phyloP scores from a whole-genome alignment of 2,797 vertebrate species.

The Gouania willdenowi region DNA sequence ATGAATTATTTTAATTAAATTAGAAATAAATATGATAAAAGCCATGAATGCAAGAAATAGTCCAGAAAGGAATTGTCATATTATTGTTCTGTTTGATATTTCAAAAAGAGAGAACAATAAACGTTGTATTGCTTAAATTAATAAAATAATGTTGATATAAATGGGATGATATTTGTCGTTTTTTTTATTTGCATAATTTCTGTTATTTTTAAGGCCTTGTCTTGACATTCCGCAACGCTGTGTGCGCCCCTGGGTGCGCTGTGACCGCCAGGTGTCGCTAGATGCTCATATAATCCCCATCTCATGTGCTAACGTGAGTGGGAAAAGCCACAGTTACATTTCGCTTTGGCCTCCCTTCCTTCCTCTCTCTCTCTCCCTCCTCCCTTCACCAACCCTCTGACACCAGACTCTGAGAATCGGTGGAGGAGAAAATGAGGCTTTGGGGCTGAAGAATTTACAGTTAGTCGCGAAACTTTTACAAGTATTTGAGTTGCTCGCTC shows the following conservation, averaged over 20 bases:
- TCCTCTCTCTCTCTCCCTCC: constrained; percentile 16
- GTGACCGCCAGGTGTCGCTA: constrained; percentile 90
- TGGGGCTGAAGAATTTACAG: constrained; percentile 79
- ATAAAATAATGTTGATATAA: too few species aligned
- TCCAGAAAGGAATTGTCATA: too few species aligned
- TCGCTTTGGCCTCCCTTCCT: constrained; percentile 26
- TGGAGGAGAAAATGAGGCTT: constrained; percentile 74
- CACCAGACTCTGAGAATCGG: constrained; percentile 68
- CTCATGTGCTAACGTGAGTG: constrained; percentile 11
- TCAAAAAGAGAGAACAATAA: too few species aligned
- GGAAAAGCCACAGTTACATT: constrained; percentile 62
- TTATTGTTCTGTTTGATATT: too few species aligned
- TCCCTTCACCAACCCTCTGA: constrained; percentile 60
- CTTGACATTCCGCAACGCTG: background rate
- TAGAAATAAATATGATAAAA: too few species aligned
- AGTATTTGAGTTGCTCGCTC: constrained; percentile 79
- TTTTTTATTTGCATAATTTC: background rate
- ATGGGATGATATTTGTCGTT: too few species aligned
- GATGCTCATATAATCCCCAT: constrained; percentile 78
- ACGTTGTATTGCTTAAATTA: too few species aligned
- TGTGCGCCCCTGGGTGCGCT: background rate
- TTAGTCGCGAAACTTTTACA: constrained; percentile 80
- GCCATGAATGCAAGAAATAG: too few species aligned
- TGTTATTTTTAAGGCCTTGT: constrained; percentile 34
- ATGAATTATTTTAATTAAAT: too few species aligned